Evolutionary conservation across 2,888 invertebrate species (phyloP).

Genomic region (Eubasilissa splendida): DNA sequence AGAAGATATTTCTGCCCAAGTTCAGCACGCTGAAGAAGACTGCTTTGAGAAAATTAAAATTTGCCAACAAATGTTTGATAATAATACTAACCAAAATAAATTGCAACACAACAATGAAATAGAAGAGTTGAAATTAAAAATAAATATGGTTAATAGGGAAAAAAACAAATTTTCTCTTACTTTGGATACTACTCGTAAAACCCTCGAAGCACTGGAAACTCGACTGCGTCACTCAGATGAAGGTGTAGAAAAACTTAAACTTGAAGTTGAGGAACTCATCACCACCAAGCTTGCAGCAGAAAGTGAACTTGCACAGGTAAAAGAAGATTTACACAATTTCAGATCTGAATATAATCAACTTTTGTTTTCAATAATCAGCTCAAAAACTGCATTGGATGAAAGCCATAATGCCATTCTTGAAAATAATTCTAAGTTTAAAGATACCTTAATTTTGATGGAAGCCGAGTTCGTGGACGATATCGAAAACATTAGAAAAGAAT

Average conservation of each 20-base stretch:
- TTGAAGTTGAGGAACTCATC: constrained; percentile 29
- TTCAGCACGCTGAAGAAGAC: constrained; percentile 68
- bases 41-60: constrained; percentile 68
- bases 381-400: constrained; percentile 51
- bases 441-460: constrained; percentile 50
- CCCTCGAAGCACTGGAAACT: constrained; percentile 74
- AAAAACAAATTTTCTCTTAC: constrained; percentile 74
- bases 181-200: constrained; percentile 73
- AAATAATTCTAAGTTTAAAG: constrained; percentile 47
- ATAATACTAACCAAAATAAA: constrained; percentile 60
- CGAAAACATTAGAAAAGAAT: constrained; percentile 49
- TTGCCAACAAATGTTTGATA: constrained; percentile 71
- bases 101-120: constrained; percentile 64
- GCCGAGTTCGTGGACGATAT: constrained; percentile 47
- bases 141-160: constrained; percentile 63
- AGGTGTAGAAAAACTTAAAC: constrained; percentile 71
- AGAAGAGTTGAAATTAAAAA: neutral
- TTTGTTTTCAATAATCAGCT: constrained; percentile 47
- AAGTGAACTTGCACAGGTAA: constrained; percentile 29
- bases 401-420: constrained; percentile 45
- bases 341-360: constrained; percentile 52
- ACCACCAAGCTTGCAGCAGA: constrained; percentile 17
- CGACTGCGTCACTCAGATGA: constrained; percentile 74
- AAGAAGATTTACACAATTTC: constrained; percentile 38
- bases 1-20: constrained; percentile 64